A percentile compares a stretch with the other conserved stretches of the same genome.
phyloP scores from a whole-genome alignment of 2,797 vertebrate genomes.

The Paratrypauchen microcephalus region DNA sequence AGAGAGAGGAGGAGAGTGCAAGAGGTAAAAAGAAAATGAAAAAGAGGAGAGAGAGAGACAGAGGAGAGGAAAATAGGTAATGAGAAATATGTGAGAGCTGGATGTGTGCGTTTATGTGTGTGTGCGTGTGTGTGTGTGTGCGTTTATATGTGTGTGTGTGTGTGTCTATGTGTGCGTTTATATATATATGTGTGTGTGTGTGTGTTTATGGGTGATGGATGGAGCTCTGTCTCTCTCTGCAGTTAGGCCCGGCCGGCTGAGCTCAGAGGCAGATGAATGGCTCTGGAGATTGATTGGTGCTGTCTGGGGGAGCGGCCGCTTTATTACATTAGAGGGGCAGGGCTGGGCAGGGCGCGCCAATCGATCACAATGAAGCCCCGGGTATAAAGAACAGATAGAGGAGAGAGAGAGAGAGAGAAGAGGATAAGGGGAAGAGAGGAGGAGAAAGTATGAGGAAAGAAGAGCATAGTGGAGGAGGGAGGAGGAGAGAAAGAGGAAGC shows the following conservation, averaged over 20 bases:
- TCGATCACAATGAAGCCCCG: conserved; percentile 86
- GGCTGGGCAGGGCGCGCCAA: conserved; percentile 87
- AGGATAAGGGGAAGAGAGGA: no score
- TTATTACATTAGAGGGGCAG: conserved; percentile 96
- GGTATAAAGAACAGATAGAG: conserved; percentile 57
- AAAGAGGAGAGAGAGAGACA: background rate
- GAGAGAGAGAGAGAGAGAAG: background rate
- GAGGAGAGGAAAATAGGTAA: background rate
- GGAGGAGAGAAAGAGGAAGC: background rate
- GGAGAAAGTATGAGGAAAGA: no score
- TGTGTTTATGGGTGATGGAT: conserved; percentile 89
- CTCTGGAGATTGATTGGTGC: conserved; percentile 94
- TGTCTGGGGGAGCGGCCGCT: conserved; percentile 91
- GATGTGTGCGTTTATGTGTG: background rate
- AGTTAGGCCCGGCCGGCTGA: conserved; percentile 91
- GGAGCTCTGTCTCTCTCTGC: conserved; percentile 90
- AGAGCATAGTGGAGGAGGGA: background rate
- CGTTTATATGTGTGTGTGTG: no score
- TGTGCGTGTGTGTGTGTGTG: no score
- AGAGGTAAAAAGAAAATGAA: background rate
- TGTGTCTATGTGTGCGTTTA: no score
- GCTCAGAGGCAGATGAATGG: conserved; percentile 95
- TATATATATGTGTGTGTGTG: conserved; percentile 30
- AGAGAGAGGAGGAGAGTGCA: background rate
- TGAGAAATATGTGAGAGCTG: background rate